phyloP scores from a whole-genome alignment of 2,888 invertebrate genomes.

The Argyresthia goedartella region DNA sequence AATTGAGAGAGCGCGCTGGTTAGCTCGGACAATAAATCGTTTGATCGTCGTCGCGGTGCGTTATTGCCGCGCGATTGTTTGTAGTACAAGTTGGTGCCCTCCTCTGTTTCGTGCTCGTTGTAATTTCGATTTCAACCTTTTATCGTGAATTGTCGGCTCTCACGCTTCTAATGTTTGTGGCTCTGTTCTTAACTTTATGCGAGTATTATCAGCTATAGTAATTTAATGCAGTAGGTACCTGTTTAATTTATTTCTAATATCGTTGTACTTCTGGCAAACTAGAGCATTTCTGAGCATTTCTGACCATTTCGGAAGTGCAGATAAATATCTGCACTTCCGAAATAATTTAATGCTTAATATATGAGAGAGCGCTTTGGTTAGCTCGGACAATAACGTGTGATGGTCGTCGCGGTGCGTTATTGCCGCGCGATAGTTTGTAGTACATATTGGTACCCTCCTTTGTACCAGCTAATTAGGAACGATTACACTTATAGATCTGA shows the following conservation, averaged over 20 bases:
- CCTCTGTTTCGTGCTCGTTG: conserved; percentile 52
- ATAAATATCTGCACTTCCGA: conserved; percentile 44
- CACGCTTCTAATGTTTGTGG: conserved; percentile 26
- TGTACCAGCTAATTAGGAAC: too few species aligned
- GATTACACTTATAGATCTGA: too few species aligned
- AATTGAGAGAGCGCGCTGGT: conserved; percentile 42
- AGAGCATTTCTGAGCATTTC: too few species aligned
- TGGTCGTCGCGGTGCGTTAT: conserved; percentile 32
- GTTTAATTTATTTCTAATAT: too few species aligned
- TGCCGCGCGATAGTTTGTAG: conserved; percentile 19
- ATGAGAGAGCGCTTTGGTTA: conserved; percentile 36
- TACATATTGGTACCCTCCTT: conserved; percentile 17
- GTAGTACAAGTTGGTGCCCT: too few species aligned
- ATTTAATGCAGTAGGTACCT: neutral
- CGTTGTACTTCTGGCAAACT: too few species aligned
- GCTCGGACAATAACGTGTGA: conserved; percentile 37
- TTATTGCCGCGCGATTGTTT: conserved; percentile 27
- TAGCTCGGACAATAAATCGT: conserved; percentile 43
- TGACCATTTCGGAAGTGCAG: too few species aligned
- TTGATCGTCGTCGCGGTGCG: conserved; percentile 26
- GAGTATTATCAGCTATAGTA: neutral
- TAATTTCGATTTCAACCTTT: conserved; percentile 48
- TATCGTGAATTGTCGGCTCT: conserved; percentile 51
- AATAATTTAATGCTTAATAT: conserved; percentile 63
- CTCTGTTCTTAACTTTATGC: neutral